Conservation (phyloP, 2,113 vertebrate genomes). For the Electrona antarctica region DNA sequence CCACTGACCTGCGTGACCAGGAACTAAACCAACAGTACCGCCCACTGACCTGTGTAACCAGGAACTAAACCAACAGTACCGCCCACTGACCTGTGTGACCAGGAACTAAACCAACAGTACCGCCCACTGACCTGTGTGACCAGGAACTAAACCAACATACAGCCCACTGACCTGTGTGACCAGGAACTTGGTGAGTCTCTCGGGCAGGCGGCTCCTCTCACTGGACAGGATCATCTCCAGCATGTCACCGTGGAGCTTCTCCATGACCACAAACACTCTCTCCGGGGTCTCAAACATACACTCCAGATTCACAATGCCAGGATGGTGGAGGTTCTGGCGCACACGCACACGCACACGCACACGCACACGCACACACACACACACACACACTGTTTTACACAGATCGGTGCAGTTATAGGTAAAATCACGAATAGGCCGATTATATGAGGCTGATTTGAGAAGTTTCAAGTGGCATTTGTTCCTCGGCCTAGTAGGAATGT, state of each 20-base stretch:
- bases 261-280: constrained; percentile 95
- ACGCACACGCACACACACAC: too few species aligned
- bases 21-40: too few species aligned
- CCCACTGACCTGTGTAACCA: too few species aligned
- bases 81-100: too few species aligned
- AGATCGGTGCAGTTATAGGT: too few species aligned
- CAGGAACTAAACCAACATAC: constrained; percentile 79
- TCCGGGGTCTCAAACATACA: constrained; percentile 97
- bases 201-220: constrained; percentile 93
- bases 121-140: constrained; percentile 87
- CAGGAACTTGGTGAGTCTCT: constrained; percentile 94
- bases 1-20: too few species aligned
- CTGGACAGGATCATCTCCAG: constrained; percentile 96
- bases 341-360: neutral
- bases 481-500: too few species aligned
- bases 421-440: too few species aligned
- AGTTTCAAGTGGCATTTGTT: too few species aligned
- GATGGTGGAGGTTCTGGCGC: constrained; percentile 92
- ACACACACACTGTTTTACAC: too few species aligned
- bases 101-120: too few species aligned
- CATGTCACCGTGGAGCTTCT: constrained; percentile 98
- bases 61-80: neutral
- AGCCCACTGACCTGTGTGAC: constrained; percentile 87
- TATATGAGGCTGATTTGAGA: too few species aligned
- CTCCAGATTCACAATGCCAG: constrained; percentile 95